These are phyloP conservation scores for Anser cygnoides DNA, from an alignment of 2,113 vertebrate species.

Conservation along the genomic window DNA sequence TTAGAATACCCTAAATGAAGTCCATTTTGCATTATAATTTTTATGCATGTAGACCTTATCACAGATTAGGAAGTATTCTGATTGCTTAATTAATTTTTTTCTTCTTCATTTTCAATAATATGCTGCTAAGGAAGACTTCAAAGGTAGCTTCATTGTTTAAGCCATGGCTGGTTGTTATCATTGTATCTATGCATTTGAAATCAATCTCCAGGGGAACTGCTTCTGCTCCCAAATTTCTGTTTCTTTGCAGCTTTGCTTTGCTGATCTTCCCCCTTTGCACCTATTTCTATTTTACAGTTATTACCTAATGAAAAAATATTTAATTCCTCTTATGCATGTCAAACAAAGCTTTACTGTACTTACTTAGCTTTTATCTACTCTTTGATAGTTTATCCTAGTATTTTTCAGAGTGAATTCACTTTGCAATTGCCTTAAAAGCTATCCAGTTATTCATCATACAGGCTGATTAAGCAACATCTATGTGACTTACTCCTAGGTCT, in stretches of 20 bases:
- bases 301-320: background rate
- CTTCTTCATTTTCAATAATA: background rate
- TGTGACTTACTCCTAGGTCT: background rate
- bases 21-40: background rate
- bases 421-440: background rate
- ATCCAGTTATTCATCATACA: background rate
- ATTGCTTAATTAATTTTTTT: background rate
- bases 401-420: background rate
- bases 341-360: background rate
- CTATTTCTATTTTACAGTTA: background rate
- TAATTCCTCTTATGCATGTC: background rate
- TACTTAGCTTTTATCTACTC: background rate
- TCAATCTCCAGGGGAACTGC: background rate
- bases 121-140: background rate
- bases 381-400: background rate
- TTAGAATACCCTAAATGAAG: background rate
- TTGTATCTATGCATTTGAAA: background rate
- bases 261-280: background rate
- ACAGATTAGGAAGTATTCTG: background rate
- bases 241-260: background rate
- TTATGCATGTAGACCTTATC: background rate
- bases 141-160: background rate
- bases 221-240: background rate
- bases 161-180: rapidly evolving
- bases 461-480: background rate